Conservation (phyloP, 1,140 invertebrate species). For the Trichoplusia ni region DNA sequence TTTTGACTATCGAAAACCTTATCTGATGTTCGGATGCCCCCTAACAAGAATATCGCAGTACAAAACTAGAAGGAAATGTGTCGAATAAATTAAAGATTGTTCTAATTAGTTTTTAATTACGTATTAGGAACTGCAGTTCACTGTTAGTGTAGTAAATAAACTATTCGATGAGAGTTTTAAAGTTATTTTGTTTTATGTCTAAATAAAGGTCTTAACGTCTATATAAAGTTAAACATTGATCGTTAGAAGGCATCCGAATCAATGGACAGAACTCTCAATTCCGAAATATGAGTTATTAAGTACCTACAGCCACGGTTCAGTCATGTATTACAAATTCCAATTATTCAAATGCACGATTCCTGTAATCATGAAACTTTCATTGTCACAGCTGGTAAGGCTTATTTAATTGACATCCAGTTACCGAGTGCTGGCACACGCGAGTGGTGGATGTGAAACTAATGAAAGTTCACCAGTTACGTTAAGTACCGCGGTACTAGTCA, state of each 20-base stretch:
- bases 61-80: constrained; percentile 59
- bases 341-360: constrained; percentile 53
- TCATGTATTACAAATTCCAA: constrained; percentile 61
- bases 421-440: constrained; percentile 24
- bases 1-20: constrained; percentile 15
- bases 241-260: constrained; percentile 48
- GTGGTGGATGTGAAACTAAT: constrained; percentile 58
- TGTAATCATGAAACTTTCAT: constrained; percentile 54
- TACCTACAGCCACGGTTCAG: constrained; percentile 49
- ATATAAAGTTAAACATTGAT: constrained; percentile 38
- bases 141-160: constrained; percentile 62
- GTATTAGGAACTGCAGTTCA: constrained; percentile 75
- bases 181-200: constrained; percentile 32
- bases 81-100: constrained; percentile 58
- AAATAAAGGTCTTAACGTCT: constrained; percentile 43
- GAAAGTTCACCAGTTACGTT: constrained; percentile 64
- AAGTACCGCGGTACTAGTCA: constrained; percentile 60
- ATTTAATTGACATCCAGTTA: constrained; percentile 73
- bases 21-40: constrained; percentile 44
- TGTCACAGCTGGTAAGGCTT: constrained; percentile 65
- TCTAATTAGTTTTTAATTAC: constrained; percentile 62
- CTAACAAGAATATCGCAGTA: constrained; percentile 45
- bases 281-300: constrained; percentile 59
- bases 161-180: constrained; percentile 47
- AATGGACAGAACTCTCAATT: constrained; percentile 66